Evolutionary conservation across 2,797 vertebrate species (phyloP).

Genomic region (Mus caroli): DNA sequence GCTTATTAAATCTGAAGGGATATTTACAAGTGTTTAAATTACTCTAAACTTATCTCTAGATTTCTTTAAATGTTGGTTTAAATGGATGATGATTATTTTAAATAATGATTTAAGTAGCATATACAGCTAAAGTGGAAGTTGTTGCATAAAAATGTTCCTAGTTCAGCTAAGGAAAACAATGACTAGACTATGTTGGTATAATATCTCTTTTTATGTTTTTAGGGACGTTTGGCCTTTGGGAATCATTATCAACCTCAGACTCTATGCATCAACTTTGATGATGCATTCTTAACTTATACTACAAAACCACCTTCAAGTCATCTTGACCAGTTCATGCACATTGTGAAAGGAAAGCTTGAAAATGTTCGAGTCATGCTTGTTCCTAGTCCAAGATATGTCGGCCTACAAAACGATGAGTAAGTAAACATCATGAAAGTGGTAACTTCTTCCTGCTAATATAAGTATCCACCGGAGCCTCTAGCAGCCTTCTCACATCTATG

Average conservation of each 20-base stretch:
- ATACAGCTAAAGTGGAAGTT: slow-evolving; percentile 4
- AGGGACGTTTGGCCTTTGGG: slow-evolving; percentile 98
- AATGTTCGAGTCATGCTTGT: slow-evolving; percentile 99
- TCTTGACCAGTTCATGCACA: slow-evolving; percentile 99
- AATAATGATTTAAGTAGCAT: slow-evolving; percentile 11
- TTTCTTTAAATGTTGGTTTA: slow-evolving; percentile 17
- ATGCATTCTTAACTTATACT: slow-evolving; percentile 97
- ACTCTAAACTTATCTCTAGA: slow-evolving; percentile 43
- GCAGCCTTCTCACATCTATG: neutral
- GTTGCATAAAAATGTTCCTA: slow-evolving; percentile 39
- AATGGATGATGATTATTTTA: neutral
- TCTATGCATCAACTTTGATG: slow-evolving; percentile 97
- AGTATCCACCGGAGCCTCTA: neutral
- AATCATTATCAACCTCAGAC: slow-evolving; percentile 99
- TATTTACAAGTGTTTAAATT: slow-evolving; percentile 10
- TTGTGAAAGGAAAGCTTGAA: slow-evolving; percentile 97
- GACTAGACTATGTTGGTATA: neutral
- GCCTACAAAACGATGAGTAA: slow-evolving; percentile 98
- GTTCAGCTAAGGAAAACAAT: neutral
- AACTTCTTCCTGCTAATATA: neutral
- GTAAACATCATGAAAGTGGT: slow-evolving; percentile 75
- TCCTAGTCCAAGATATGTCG: slow-evolving; percentile 97
- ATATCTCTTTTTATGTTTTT: slow-evolving; percentile 68
- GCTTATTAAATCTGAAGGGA: neutral
- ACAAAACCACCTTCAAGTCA: slow-evolving; percentile 99